Evolutionary conservation across 2,888 invertebrate species (phyloP).

Genomic region (Xanthia togata): DNA sequence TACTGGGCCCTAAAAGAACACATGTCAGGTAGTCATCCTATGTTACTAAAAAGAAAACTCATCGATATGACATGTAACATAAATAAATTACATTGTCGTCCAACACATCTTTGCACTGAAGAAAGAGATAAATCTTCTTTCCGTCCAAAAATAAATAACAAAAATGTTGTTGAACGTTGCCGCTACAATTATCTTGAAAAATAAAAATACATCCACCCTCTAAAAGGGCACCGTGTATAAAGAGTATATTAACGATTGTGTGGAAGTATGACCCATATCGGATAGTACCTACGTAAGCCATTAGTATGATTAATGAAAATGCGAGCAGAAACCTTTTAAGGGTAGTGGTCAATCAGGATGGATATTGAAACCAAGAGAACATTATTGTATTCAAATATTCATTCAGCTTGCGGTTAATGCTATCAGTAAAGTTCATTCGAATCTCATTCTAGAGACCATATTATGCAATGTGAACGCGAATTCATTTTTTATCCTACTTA

Average conservation of each 20-base stretch:
- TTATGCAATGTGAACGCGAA: no score
- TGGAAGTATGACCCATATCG: conserved; percentile 51
- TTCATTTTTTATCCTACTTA: not conserved
- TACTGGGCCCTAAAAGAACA: no score
- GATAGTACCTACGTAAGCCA: conserved; percentile 21
- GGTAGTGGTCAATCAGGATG: conserved; percentile 15
- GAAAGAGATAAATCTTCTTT: not conserved
- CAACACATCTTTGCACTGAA: not conserved
- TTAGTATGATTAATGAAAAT: conserved; percentile 58
- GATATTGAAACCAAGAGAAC: conserved; percentile 13
- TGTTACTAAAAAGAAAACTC: not conserved
- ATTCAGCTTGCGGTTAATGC: not conserved
- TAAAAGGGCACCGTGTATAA: not conserved
- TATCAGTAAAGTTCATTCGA: not conserved
- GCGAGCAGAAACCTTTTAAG: conserved; percentile 25
- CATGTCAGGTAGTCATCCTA: not conserved
- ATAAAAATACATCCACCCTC: not conserved
- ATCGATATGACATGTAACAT: not conserved
- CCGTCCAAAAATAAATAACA: not conserved
- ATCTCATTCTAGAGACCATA: not conserved
- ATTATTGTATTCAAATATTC: not conserved
- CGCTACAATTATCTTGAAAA: conserved; percentile 1
- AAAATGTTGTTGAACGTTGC: not conserved
- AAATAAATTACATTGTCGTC: not conserved
- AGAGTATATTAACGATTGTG: conserved; percentile 23